These are phyloP conservation scores for Regulus satrapa DNA, from an alignment of 2,113 vertebrate species.

Conservation along the genomic window DNA sequence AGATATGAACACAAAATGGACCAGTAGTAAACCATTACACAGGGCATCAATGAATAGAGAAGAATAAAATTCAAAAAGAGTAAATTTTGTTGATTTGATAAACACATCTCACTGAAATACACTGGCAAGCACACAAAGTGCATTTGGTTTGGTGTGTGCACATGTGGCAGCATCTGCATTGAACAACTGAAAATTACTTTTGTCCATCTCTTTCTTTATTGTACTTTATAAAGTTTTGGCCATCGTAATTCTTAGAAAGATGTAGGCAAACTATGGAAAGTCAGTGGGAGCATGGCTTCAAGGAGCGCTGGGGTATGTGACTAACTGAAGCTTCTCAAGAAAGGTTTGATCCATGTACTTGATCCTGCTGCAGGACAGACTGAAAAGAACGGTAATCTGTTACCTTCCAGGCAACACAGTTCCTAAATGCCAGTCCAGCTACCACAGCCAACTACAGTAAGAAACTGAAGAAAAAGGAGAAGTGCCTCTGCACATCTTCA, in stretches of 20 bases:
- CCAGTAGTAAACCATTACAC: background rate
- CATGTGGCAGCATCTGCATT: accelerated
- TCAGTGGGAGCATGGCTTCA: background rate
- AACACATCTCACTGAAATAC: background rate
- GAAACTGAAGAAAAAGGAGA: background rate
- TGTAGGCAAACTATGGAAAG: background rate
- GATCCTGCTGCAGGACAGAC: background rate
- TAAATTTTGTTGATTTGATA: background rate
- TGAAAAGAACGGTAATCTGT: background rate
- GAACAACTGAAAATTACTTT: background rate
- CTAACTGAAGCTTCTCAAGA: background rate
- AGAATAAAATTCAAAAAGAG: background rate
- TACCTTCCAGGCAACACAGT: background rate
- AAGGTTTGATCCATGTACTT: background rate
- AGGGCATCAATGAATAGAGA: background rate
- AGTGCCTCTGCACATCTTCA: background rate
- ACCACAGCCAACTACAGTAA: background rate
- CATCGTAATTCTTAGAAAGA: background rate
- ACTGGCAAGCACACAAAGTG: background rate
- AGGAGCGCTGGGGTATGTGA: background rate
- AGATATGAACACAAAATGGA: background rate
- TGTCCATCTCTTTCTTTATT: background rate
- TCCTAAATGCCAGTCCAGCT: background rate
- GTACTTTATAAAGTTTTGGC: background rate
- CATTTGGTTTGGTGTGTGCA: background rate